These are phyloP conservation scores for Sylvilagus bachmani DNA, from an alignment of 2,113 vertebrate genomes.

Conservation along the genomic window DNA sequence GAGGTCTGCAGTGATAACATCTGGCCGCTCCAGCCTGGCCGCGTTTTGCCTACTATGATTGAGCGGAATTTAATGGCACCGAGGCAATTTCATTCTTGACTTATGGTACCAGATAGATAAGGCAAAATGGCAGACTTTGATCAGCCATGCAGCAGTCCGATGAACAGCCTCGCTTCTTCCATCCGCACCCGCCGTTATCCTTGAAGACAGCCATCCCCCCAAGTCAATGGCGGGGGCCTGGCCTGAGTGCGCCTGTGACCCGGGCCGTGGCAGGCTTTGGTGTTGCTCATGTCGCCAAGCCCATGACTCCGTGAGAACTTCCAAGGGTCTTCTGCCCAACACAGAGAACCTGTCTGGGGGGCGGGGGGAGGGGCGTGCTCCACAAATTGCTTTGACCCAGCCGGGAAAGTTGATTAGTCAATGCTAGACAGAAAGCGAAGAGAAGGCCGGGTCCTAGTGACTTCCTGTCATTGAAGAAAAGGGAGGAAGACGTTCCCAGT, in stretches of 20 bases:
- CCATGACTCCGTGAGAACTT: neutral
- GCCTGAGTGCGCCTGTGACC: neutral
- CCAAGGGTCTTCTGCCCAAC: neutral
- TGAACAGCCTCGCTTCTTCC: conserved; percentile 75
- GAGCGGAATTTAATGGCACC: conserved; percentile 90
- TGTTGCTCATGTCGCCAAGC: neutral
- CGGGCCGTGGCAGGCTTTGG: neutral
- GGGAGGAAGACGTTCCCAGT: conserved; percentile 42
- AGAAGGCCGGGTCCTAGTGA: neutral
- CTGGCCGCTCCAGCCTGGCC: conserved; percentile 89
- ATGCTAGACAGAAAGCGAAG: neutral
- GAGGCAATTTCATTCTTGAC: conserved; percentile 88
- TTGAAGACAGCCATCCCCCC: neutral
- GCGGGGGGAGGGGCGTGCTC: neutral
- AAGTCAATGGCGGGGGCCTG: conserved; percentile 30
- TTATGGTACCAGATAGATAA: conserved; percentile 88
- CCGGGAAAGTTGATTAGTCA: neutral
- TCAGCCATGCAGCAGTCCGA: conserved; percentile 77
- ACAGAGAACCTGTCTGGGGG: neutral
- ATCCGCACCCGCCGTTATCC: conserved; percentile 45
- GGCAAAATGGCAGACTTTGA: conserved; percentile 87
- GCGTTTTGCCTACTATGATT: conserved; percentile 87
- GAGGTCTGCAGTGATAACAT: conserved; percentile 92
- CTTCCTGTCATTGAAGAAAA: conserved; percentile 10
- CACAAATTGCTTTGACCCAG: neutral